These are phyloP conservation scores for Prenolepis imparis DNA, from an alignment of 2,888 invertebrate genomes.

Conservation along the genomic window DNA sequence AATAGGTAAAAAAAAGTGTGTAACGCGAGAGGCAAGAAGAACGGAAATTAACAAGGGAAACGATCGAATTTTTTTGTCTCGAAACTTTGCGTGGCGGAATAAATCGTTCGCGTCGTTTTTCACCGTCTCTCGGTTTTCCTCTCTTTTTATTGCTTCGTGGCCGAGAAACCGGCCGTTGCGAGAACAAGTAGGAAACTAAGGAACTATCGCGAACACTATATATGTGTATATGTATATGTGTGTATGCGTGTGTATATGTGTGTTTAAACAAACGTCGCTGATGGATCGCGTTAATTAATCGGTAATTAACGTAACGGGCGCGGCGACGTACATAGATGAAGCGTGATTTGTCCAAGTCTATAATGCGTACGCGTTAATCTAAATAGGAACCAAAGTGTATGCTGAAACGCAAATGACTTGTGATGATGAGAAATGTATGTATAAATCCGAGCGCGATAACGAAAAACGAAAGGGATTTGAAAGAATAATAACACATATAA, in stretches of 20 bases:
- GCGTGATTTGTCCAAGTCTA: slow-evolving; percentile 20
- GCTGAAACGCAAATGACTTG: slow-evolving; percentile 30
- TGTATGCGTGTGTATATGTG: too few species aligned
- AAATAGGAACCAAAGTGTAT: slow-evolving; percentile 49
- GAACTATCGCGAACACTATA: slow-evolving; percentile 38
- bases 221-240: too few species aligned
- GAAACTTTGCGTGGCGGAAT: background rate
- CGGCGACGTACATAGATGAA: slow-evolving; percentile 59
- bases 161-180: slow-evolving; percentile 53
- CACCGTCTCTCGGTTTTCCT: slow-evolving; percentile 33
- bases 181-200: slow-evolving; percentile 23
- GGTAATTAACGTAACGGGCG: slow-evolving; percentile 58
- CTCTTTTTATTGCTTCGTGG: slow-evolving; percentile 70
- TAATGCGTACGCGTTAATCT: slow-evolving; percentile 48
- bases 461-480: background rate
- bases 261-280: slow-evolving; percentile 42
- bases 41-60: background rate
- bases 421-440: slow-evolving; percentile 10
- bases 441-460: background rate
- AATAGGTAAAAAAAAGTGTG: background rate
- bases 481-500: slow-evolving; percentile 13
- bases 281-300: slow-evolving; percentile 61
- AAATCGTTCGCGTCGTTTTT: slow-evolving; percentile 37
- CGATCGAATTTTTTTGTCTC: slow-evolving; percentile 6
- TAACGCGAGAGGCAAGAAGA: slow-evolving; percentile 14